A percentile compares a stretch with the other conserved stretches of the same genome.
Evolutionary conservation across 2,797 vertebrate species (phyloP).

Genomic region (Cossypha dichroa): DNA sequence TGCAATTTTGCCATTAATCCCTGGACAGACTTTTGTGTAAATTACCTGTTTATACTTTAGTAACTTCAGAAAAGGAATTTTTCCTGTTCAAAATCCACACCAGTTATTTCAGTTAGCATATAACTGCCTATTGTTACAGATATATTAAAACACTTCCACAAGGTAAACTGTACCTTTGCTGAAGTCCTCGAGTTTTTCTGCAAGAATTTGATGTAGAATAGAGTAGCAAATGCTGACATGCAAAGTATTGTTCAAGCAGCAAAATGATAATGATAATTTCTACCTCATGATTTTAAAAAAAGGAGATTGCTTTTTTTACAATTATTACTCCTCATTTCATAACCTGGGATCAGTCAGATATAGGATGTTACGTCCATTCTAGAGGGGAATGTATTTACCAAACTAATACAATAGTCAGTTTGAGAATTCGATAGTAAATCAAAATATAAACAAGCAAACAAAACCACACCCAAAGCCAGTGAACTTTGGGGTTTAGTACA

Average conservation of each 20-base stretch:
- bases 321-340: background rate
- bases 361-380: background rate
- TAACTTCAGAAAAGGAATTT: background rate
- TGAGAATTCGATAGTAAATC: background rate
- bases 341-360: background rate
- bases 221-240: slow-evolving; percentile 7
- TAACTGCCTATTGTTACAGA: background rate
- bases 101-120: background rate
- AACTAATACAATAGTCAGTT: background rate
- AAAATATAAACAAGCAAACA: background rate
- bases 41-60: background rate
- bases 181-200: background rate
- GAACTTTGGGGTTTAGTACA: background rate
- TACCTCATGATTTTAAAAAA: background rate
- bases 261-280: slow-evolving; percentile 14
- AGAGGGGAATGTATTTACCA: background rate
- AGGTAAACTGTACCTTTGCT: background rate
- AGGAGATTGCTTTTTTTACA: background rate
- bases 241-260: background rate
- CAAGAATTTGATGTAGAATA: background rate
- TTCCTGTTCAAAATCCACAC: background rate
- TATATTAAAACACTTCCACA: background rate
- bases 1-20: background rate
- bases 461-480: background rate
- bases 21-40: background rate